Evolutionary conservation across 2,797 vertebrate genomes (phyloP), one percentile per base, ranked within the genome.

Genomic region (Coccyzus lansbergi): DNA sequence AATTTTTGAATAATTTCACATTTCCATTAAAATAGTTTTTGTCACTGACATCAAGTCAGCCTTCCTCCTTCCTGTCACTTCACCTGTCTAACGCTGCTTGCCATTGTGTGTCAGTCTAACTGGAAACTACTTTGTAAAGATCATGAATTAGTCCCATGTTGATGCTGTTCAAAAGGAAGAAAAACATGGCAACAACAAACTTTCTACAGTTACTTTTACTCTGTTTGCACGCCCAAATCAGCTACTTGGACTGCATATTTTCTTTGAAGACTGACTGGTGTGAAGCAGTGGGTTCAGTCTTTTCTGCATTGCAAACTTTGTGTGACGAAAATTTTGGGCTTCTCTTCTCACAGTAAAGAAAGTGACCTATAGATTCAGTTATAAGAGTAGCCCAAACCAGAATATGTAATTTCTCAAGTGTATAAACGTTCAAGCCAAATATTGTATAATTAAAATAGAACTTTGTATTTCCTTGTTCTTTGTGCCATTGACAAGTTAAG

Each of bases 21-120:
- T 96, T 96, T 97, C 96, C 93, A 95, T 97, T 97, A 97, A 96
- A 93, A 96, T 96, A 95, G 93, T 95, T 96, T 96, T 97, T 97
- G 92, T 97, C 95, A 96, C 69, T 94, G 95, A 90, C 95, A 94
- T 96, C 93, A 96, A 95, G 86, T 96, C 94, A 96, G 93, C 89
- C 90, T 96, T 95, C 95, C 94, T 97, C 92, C 94, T 93, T 91
- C 85, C 95, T 97, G 93, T 95, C 93, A 96, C 82, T 97, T 97
- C 93, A 95, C 95, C 95, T 96, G 94, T 96, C 96, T 95, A 94
- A 95, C 3, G 56, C 90, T 94, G 90, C 92, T 71, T 97, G 93
- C 95, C 93, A 92, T 95, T 91, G 93, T 95, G 76, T 96, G 93
- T 97, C 94, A 96, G 83, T 93, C 92, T 96, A 87, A 84, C 91